Base-by-base conservation (phyloP, 2,888 invertebrate species). In the Clanis bilineata region DNA sequence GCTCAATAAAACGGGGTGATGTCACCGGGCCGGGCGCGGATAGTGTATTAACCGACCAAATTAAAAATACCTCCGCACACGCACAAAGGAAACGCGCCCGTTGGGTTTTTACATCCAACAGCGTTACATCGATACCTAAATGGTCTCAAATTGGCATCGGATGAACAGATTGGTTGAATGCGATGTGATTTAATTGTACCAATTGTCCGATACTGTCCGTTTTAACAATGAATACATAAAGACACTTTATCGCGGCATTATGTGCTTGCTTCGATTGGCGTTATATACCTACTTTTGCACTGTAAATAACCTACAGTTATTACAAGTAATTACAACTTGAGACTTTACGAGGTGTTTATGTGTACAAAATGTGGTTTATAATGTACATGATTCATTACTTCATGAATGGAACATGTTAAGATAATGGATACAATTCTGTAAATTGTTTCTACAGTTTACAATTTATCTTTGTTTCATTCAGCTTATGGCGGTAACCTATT, bases 1-100 rank as follows among this genome's bases (percentile, higher is more conserved):
- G 78, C 76, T 77, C 77, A 83, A 83, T 82, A 81, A 76, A 63
- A 44, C 64, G 66, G 66, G 84, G 79, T 90, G 90, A 89, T 86
- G 86, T 90, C 88, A 88, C 79, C 83, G 70, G 70, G 71, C 72
- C 77, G 82, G 83, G 83, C 83, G 82, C 76, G 79, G 78, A 72
- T 74, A 74, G 76, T 67, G 65, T 76, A 74, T 80, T 77, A 89
- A 58, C 77, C 90, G 80, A 63, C 86, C 67, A 68, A 78, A 64
- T 76, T 43, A 3, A 57, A 64, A 65, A 66, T 43, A 58, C 60
- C 28, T 38, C 56, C 56, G 47, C 62, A 47, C 51, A 51, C 51
- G 51, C 51, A 51, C 51, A 51, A 51, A 51, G 51, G 51, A 32
- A 51, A 28, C 28, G 18, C 28, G 32, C 32, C 32, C 21, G 51